phyloP scores from a whole-genome alignment of 2,113 vertebrate species.

The Ceyx melanurus region DNA sequence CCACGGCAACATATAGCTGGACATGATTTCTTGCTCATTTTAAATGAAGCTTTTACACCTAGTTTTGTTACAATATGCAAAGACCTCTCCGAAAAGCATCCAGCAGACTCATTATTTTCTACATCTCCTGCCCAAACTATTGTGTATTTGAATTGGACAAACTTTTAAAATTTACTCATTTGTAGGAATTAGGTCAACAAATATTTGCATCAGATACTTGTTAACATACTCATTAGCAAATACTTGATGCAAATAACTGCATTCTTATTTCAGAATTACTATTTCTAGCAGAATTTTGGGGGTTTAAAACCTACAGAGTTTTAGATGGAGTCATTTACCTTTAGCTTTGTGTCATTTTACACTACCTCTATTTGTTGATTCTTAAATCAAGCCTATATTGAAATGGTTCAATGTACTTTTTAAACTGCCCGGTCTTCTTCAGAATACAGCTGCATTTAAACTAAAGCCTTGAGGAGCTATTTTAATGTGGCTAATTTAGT shows the following conservation, averaged over 20 bases:
- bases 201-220: not conserved
- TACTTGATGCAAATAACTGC: not conserved
- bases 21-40: not conserved
- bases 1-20: not conserved
- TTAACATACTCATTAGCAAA: not conserved
- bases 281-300: not conserved
- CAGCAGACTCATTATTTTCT: not conserved
- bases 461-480: not conserved
- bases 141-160: not conserved
- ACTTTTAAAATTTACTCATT: not conserved
- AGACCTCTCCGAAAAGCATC: not conserved
- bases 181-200: not conserved
- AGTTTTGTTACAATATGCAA: not conserved
- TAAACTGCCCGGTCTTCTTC: not conserved
- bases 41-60: not conserved
- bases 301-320: not conserved
- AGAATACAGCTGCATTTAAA: not conserved
- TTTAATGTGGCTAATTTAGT: not conserved
- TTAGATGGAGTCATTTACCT: not conserved
- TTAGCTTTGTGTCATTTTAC: not conserved
- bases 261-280: not conserved
- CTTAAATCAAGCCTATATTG: not conserved
- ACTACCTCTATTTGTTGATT: not conserved
- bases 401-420: not conserved
- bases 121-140: accelerated